Evolutionary conservation across 2,113 vertebrate species (phyloP), one percentile per base, ranked within the genome.

Genomic region (Phaethon lepturus): DNA sequence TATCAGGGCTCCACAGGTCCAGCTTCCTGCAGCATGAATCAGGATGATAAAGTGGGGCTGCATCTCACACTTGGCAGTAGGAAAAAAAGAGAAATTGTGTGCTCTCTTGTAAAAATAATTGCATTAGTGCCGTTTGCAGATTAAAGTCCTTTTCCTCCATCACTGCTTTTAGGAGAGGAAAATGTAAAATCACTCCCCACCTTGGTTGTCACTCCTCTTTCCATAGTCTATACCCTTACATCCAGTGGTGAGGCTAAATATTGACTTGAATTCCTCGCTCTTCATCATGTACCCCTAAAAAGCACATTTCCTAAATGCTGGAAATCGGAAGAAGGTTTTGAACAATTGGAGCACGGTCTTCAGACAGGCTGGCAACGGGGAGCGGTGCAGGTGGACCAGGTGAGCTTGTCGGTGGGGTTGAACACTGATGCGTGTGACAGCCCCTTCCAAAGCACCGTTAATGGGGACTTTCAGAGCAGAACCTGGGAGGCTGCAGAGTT

Each of bases 1-100:
- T 95, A 93, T 93, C 96, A 69, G 91, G 91, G 83, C 60, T 68
- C 69, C 68, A 13, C 95, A 95, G 94, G 80, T 91, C 66, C 58
- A 13, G 86, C 86, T 94, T 92, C 95, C 95, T 64, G 76, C 35
- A 8, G 68, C 0, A 0, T 77, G 94, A 71, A 29, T 66, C 0
- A 12, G 74, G 58, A 4, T 31, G 79, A 84, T 74, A 77, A 93
- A 86, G 28, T 2, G 55, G 23, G 79, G 82, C 86, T 88, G 42
- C 72, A 35, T 29, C 63, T 69, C 6, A 11, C 14, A 69, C 81
- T 66, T 73, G 88, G 74, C 71, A 53, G 0, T 2, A n/a, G 91
- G 50, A 84, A 49, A 58, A 38, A 56, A 31, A 16, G 42, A 81
- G 72, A 52, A 81, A 15, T 2, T 13, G 17, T 1, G 4, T 40